phyloP scores from a whole-genome alignment of 1,140 invertebrate genomes.

The Drosophila tristis region DNA sequence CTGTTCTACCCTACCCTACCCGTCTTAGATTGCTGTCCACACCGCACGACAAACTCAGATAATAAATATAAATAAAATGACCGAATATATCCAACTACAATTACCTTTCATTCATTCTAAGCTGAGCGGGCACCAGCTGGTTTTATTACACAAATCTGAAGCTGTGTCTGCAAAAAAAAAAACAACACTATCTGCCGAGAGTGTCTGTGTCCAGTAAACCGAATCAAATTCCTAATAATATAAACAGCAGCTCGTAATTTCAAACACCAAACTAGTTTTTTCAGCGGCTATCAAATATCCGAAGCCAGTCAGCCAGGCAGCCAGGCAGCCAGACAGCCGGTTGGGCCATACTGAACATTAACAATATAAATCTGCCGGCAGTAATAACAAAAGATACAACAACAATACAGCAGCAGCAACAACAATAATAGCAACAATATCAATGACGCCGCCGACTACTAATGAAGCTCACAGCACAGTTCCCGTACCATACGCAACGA shows the following conservation, averaged over 20 bases:
- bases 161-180: constrained; percentile 4
- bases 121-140: background rate
- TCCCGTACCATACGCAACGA: constrained; percentile 52
- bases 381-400: constrained; percentile 40
- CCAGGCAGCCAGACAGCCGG: constrained; percentile 1
- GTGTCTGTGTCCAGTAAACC: constrained; percentile 16
- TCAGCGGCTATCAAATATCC: constrained; percentile 56
- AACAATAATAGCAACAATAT: constrained; percentile 38
- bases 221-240: constrained; percentile 39
- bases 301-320: constrained; percentile 48
- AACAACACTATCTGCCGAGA: background rate
- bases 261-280: constrained; percentile 70
- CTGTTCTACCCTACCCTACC: too few species aligned
- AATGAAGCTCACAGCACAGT: constrained; percentile 33
- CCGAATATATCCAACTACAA: background rate
- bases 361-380: constrained; percentile 45
- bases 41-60: too few species aligned
- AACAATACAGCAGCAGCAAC: constrained; percentile 7
- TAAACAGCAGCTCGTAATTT: constrained; percentile 50
- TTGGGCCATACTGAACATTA: background rate
- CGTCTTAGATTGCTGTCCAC: too few species aligned
- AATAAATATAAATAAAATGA: background rate
- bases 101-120: constrained; percentile 6
- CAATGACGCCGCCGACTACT: constrained; percentile 59
- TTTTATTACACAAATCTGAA: constrained; percentile 12